Conservation (phyloP, 92 coral and sea anemone species). For the Bergia sp. region DNA sequence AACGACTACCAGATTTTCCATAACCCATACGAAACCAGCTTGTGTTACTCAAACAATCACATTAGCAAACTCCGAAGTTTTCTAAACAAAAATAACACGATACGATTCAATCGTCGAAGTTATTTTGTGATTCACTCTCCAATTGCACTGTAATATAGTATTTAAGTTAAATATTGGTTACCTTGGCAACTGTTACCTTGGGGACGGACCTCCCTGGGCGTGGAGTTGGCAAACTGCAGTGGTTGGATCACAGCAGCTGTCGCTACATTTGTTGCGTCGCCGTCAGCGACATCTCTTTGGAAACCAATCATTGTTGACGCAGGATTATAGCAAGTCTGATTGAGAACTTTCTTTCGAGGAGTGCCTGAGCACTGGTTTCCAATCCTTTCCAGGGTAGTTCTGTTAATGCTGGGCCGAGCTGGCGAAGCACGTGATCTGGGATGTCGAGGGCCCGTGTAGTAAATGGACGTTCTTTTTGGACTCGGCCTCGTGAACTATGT, state of each 20-base stretch:
- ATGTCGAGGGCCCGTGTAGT: conserved; percentile 70
- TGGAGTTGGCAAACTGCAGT: not conserved
- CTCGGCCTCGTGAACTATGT: conserved; percentile 25
- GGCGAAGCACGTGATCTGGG: conserved; percentile 35
- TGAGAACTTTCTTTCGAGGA: not conserved
- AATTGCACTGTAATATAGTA: not conserved
- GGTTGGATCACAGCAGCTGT: not conserved
- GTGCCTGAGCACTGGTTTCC: conserved; percentile 16
- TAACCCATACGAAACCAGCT: no score
- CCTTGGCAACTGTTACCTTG: not conserved
- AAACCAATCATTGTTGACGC: conserved; percentile 58
- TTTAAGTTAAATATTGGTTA: not conserved
- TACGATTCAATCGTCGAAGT: no score
- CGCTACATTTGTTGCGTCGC: not conserved
- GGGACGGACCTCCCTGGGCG: not conserved
- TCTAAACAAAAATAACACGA: no score
- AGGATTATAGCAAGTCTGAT: conserved; percentile 45
- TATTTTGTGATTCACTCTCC: no score
- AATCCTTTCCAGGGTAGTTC: conserved; percentile 22
- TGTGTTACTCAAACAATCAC: no score
- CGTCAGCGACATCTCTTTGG: conserved; percentile 42
- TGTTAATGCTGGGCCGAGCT: not conserved
- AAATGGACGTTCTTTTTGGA: conserved; percentile 67
- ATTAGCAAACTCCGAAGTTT: no score
- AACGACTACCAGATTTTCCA: no score